A percentile compares a stretch with the other conserved stretches of the same genome.
phyloP scores from a whole-genome alignment of 2,888 invertebrate genomes.

The Zelleria hepariella region DNA sequence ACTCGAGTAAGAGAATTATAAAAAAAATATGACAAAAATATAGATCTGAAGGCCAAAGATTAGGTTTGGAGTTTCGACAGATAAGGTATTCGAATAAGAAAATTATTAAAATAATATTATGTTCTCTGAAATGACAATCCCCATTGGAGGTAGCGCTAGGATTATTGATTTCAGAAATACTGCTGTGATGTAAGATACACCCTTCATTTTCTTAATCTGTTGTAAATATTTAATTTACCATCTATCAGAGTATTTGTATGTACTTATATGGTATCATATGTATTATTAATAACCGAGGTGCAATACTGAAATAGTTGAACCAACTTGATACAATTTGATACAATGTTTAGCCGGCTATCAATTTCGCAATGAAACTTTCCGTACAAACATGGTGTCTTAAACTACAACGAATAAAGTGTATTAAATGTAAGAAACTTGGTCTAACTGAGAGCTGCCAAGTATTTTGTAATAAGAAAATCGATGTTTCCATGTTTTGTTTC shows the following conservation, averaged over 20 bases:
- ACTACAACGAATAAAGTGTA: background rate
- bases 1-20: background rate
- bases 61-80: slow-evolving; percentile 31
- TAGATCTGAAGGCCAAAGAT: slow-evolving; percentile 70
- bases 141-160: slow-evolving; percentile 27
- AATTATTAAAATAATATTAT: slow-evolving; percentile 23
- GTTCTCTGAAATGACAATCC: slow-evolving; percentile 29
- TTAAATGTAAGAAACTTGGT: no score
- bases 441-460: background rate
- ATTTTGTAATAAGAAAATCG: no score
- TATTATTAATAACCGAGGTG: background rate
- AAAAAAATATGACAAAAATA: slow-evolving; percentile 34
- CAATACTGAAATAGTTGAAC: background rate
- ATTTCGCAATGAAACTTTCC: background rate
- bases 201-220: background rate
- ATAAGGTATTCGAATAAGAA: slow-evolving; percentile 27
- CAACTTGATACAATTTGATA: no score
- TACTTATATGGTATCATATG: background rate
- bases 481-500: no score
- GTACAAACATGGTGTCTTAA: slow-evolving; percentile 3
- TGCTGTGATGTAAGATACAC: slow-evolving; percentile 58
- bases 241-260: no score
- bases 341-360: background rate
- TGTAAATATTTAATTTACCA: background rate
- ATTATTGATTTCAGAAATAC: slow-evolving; percentile 56